Base-by-base conservation (phyloP, 2,797 vertebrate species). In the Artibeus lituratus region DNA sequence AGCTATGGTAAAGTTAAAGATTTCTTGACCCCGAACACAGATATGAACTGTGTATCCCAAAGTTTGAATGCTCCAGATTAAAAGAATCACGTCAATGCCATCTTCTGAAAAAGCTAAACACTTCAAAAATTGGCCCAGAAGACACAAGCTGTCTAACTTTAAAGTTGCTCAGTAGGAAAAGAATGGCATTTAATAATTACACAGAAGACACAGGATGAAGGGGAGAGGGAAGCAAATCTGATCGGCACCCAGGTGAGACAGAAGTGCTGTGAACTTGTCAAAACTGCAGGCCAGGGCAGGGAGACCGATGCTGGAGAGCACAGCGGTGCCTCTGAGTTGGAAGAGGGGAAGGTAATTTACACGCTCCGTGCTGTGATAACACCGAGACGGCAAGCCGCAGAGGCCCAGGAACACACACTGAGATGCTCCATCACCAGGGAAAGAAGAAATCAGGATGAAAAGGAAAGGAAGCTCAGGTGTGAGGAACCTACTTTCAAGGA, bases 251-350 rank as follows among this genome's bases (percentile, higher is more conserved):
- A 86, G 22, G 80, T 89, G 42, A 29, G 6, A 49, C 77, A 57
- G 32, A 90, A 96, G 22, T 32, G 53, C 39, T 2, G 7, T 32
- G 94, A 98, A 82, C 86, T 73, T 70, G 78, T 74, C 95, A n/a
- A 42, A 92, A 44, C 14, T 72, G 18, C 87, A 92, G 47, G 2
- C 65, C 95, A 87, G 72, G 37, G 74, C 16, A 42, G 2, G 57
- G 59, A 2, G 0, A 84, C 22, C 15, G 21, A 62, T 1, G 9
- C 18, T 80, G 26, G 80, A 57, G 42, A 69, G 47, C 69, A 72
- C 37, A 73, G 73, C 4, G 7, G 65, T 9, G 67, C 44, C 18
- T 1, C 70, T 21, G 19, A 69, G 69, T 81, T 18, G 51, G 15
- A 22, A 67, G 37, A 84, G 95, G 93, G 59, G 51, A 90, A 93